Evolutionary conservation across 2,797 vertebrate species (phyloP).

Genomic region (Acanthornis magna): DNA sequence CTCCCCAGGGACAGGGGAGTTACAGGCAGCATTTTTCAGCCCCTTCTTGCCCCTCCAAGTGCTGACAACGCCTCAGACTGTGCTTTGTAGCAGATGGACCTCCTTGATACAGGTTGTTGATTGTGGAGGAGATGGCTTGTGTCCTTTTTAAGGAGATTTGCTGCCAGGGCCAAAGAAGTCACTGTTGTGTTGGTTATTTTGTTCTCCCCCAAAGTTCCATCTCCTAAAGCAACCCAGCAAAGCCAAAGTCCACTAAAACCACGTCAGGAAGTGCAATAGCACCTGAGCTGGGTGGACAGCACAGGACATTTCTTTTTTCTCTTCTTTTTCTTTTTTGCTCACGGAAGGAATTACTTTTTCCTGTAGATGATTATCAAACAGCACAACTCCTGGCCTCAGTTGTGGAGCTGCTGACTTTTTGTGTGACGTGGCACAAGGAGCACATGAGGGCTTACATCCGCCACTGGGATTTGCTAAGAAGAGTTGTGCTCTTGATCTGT

Average conservation of each 20-base stretch:
- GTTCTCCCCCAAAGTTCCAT: neutral
- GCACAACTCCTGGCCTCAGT: constrained; percentile 93
- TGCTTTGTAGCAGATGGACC: neutral
- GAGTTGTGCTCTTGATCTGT: constrained; percentile 95
- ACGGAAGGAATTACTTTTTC: constrained; percentile 15
- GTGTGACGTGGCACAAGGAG: constrained; percentile 93
- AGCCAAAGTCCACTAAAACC: neutral
- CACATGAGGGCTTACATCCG: constrained; percentile 98
- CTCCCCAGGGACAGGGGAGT: neutral
- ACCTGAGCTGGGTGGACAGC: neutral
- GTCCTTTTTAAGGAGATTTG: neutral
- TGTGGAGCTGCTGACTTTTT: constrained; percentile 94
- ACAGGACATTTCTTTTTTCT: too few species aligned
- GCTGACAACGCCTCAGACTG: accelerated
- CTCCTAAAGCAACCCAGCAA: neutral
- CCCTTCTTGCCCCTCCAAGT: neutral
- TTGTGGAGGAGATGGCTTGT: too few species aligned
- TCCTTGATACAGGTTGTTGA: neutral
- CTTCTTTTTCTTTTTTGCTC: neutral
- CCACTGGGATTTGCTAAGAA: constrained; percentile 93
- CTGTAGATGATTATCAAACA: constrained; percentile 93
- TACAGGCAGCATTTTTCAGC: neutral
- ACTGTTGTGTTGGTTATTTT: neutral
- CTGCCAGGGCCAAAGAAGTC: neutral
- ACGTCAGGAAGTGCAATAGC: neutral